Evolutionary conservation across 2,888 invertebrate species (phyloP).

Genomic region (Drosophila parthenogenetica): DNA sequence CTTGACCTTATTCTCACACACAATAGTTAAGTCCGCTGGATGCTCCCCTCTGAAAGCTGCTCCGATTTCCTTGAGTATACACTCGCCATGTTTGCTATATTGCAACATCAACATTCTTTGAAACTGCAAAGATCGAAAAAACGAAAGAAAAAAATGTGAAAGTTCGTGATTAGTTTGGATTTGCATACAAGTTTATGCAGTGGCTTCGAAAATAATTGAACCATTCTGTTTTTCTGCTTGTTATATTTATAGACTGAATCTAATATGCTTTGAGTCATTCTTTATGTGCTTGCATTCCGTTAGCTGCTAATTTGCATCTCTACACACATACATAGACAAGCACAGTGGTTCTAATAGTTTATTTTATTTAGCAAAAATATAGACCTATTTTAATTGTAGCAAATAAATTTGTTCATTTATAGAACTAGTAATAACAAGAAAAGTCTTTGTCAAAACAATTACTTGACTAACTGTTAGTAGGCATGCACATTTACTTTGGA

Average conservation of each 20-base stretch:
- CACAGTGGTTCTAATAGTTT: too few relatives aligned
- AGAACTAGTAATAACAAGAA: too few relatives aligned
- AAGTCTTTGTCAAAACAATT: background rate
- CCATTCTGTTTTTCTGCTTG: too few relatives aligned
- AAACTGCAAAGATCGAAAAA: slow-evolving; percentile 74
- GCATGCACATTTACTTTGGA: background rate
- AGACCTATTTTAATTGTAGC: too few relatives aligned
- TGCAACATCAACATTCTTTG: slow-evolving; percentile 92
- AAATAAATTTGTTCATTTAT: too few relatives aligned
- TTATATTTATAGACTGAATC: too few relatives aligned
- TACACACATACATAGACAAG: background rate
- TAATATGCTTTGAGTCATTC: too few relatives aligned
- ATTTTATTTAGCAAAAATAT: too few relatives aligned
- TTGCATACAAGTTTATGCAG: background rate
- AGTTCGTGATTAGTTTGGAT: background rate
- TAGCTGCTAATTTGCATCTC: background rate
- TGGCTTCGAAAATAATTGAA: too few relatives aligned
- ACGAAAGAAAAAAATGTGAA: background rate
- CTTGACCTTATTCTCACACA: slow-evolving; percentile 93
- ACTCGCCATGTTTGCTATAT: slow-evolving; percentile 97
- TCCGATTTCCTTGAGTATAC: slow-evolving; percentile 95
- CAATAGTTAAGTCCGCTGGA: slow-evolving; percentile 93
- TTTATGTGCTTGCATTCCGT: background rate
- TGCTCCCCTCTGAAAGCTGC: slow-evolving; percentile 94
- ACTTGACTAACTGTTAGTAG: background rate